Percentiles rank a stretch among this genome's conserved stretches.
phyloP scores from a whole-genome alignment of 2,797 vertebrate genomes.

The Microcaecilia unicolor region DNA sequence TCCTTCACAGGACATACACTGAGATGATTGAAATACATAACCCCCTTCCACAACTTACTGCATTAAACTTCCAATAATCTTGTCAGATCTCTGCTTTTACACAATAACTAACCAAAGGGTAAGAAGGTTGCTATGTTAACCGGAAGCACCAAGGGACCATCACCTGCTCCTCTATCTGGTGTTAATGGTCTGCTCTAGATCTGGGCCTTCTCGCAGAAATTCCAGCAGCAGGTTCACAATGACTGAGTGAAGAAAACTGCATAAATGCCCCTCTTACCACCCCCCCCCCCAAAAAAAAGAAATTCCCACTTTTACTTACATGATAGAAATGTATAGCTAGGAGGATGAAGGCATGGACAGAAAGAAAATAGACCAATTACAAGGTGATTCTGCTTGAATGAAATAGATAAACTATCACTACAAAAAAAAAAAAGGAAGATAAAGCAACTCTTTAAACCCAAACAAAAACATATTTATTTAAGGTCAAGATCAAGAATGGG shows the following conservation, averaged over 20 bases:
- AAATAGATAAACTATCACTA: background rate
- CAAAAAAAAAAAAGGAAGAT: conserved; percentile 4
- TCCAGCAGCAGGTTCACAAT: background rate
- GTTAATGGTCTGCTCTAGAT: background rate
- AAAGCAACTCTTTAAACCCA: background rate
- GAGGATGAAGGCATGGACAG: conserved; percentile 58
- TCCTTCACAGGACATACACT: too few relatives aligned
- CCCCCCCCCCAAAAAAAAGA: conserved; percentile 3
- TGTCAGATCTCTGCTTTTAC: too few relatives aligned
- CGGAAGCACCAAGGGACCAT: too few relatives aligned
- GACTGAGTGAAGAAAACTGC: too few relatives aligned
- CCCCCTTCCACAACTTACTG: too few relatives aligned
- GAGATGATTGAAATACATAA: too few relatives aligned
- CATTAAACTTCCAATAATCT: too few relatives aligned
- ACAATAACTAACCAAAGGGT: too few relatives aligned
- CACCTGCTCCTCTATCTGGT: background rate
- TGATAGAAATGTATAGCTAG: conserved; percentile 93
- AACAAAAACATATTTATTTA: background rate
- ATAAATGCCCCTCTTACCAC: too few relatives aligned
- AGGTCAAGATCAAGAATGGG: too few relatives aligned
- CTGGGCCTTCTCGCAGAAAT: background rate
- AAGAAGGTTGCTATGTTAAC: too few relatives aligned
- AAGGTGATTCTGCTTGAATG: conserved; percentile 12
- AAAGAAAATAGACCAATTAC: conserved; percentile 53
- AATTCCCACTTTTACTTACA: conserved; percentile 76